A percentile compares a stretch with the other conserved stretches of the same genome.
phyloP scores from a whole-genome alignment of 2,113 vertebrate genomes.

The Ctenodactylus gundi region DNA sequence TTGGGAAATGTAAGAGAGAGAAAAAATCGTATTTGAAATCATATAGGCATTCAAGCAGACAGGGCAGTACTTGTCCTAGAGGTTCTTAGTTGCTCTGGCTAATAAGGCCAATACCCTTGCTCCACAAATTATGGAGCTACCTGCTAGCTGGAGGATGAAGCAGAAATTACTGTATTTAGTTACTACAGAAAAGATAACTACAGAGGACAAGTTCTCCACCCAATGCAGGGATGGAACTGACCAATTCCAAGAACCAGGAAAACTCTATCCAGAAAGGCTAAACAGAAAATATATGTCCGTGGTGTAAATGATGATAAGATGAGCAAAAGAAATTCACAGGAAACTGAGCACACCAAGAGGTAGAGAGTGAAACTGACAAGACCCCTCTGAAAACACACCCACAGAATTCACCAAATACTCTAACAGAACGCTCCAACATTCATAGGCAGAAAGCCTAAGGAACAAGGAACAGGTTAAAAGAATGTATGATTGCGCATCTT shows the following conservation, averaged over 20 bases:
- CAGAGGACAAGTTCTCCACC: background rate
- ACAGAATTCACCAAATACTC: background rate
- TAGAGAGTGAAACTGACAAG: background rate
- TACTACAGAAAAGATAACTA: background rate
- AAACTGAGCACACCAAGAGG: background rate
- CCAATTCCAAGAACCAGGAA: background rate
- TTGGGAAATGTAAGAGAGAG: background rate
- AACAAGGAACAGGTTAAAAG: background rate
- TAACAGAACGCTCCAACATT: background rate
- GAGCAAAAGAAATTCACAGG: background rate
- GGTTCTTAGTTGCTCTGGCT: conserved; percentile 26
- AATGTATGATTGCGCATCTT: background rate
- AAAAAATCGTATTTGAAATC: background rate
- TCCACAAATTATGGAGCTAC: background rate
- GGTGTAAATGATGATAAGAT: background rate
- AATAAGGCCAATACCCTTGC: background rate
- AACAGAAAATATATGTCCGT: background rate
- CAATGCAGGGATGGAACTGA: background rate
- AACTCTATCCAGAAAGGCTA: background rate
- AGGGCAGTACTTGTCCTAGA: conserved; percentile 8
- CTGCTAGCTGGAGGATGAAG: background rate
- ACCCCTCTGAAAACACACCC: conserved; percentile 29
- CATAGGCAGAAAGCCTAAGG: background rate
- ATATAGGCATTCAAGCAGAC: background rate
- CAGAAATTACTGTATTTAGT: background rate